Base-by-base conservation (phyloP, 2,888 invertebrate genomes). In the Gandaritis pyraliata region DNA sequence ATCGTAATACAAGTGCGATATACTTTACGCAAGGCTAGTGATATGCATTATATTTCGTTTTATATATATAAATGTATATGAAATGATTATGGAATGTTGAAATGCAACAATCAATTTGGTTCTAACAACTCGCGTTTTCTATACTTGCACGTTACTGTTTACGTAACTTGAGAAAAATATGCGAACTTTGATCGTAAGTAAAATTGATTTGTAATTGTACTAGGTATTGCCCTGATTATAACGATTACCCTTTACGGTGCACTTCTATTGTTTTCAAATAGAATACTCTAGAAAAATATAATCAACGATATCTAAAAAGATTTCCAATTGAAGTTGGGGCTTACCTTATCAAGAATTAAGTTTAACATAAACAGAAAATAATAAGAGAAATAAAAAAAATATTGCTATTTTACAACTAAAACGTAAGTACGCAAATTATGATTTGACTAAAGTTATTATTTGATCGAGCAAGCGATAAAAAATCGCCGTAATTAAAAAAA, bases 1-100 rank as follows among this genome's bases (percentile, higher is more conserved):
- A 73, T 74, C 58, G 73, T 82, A 82, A 81, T 81, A 83, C 81
- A 75, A 72, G 78, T 80, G 80, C 78, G 68, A 75, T 76, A 77
- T 68, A 73, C 70, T 73, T 77, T 77, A 78, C 77, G 70, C 70
- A 70, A 72, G 68, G 72, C 81, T 80, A 81, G 81, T 85, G 85
- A 86, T 85, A 85, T 83, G 84, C 83, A 74, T 82, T 67, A 68
- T 69, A 72, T 72, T 65, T 64, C 69, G 71, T 64, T 74, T 73
- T 71, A 74, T 64, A 43, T 68, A 53, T 72, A 68, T 68, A 29
- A 56, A 45, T 65, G 64, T 70, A 68, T 61, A 64, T 65, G 71
- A 72, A 68, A 66, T 57, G 53, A 69, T 69, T 64, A 67, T 80
- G 80, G 80, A 80, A 80, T 80, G 80, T 80, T 70, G 59, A 64